Evolutionary conservation across 2,113 vertebrate species (phyloP), one percentile per base, ranked within the genome.

Genomic region (Tamias sibiricus): DNA sequence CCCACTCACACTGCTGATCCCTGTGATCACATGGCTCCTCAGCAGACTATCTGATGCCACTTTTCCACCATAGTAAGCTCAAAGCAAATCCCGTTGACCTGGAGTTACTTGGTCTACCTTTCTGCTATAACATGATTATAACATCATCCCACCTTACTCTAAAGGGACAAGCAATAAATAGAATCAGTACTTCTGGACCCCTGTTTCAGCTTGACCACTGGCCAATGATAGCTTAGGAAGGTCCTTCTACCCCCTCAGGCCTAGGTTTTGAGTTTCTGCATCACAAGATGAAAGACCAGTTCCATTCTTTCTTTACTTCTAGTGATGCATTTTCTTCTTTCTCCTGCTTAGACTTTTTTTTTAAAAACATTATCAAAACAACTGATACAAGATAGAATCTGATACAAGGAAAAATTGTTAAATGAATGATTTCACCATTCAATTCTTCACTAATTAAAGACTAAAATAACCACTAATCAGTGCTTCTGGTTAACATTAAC

Each of bases 321-420:
- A 37, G 24, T 9, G 16, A 75, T 37, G 64, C 19, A 52, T 72
- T 77, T 93, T 90, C 32, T 90, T 49, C 71, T 88, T 93, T 93
- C 20, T 77, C 13, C 69, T 62, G 40, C 22, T 90, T n/a, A 90
- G 12, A 52, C 13, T 32, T 93, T 84, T 84, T 96, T 89, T 92
- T 75, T 71, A 92, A 81, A 81, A 52, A 40, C 13, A 77, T 81
- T 59, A 54, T 66, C 85, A 94, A 97, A 42, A 28, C 94, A 44
- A 80, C 75, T 68, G 88, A 40, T 37, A 88, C 6, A 32, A 79
- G 47, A 88, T 37, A 88, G 54, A 68, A 40, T n/a, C 14, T 68
- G 17, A 77, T 72, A 6, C 9, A 40, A n/a, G 71, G 22, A 12
- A 52, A 86, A 81, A 10, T 77, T 66, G 26, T 91, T 95, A 62